Percentiles rank a stretch among this genome's conserved stretches.
phyloP scores from a whole-genome alignment of 1,140 invertebrate genomes.

The Hycleus cichorii region DNA sequence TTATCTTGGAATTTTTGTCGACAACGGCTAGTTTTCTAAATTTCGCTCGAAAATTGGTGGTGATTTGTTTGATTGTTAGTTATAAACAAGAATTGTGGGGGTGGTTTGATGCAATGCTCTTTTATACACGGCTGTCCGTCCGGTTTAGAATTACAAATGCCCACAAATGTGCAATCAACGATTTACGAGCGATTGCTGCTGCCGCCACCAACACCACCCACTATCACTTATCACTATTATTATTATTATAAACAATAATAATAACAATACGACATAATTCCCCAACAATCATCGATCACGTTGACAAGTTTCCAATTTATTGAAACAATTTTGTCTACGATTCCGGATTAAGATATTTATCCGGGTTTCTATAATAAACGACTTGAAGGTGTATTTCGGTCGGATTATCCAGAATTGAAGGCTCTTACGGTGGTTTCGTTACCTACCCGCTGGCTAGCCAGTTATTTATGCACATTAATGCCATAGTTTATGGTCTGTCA shows the following conservation, averaged over 20 bases:
- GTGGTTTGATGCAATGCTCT: conserved; percentile 12
- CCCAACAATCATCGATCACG: conserved; percentile 17
- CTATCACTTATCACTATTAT: not conserved
- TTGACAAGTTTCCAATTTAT: too few relatives aligned
- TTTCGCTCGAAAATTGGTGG: too few relatives aligned
- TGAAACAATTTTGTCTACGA: too few relatives aligned
- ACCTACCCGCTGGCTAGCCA: too few relatives aligned
- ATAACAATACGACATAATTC: conserved; percentile 29
- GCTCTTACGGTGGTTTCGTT: too few relatives aligned
- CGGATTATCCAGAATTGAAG: too few relatives aligned
- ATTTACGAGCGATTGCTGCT: conserved; percentile 18
- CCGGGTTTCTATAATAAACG: too few relatives aligned
- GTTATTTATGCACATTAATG: conserved; percentile 28
- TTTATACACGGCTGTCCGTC: not conserved
- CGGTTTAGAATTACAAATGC: conserved; percentile 19
- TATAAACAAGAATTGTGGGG: not conserved
- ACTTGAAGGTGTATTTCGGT: too few relatives aligned
- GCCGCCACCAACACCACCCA: conserved; percentile 6
- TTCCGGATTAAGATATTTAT: too few relatives aligned
- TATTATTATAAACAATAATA: conserved; percentile 27
- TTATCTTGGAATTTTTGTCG: conserved; percentile 16
- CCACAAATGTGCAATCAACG: conserved; percentile 16
- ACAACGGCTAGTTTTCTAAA: too few relatives aligned
- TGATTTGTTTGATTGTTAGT: too few relatives aligned
- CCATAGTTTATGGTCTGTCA: conserved; percentile 28